These are phyloP conservation scores for Caiman crocodilus DNA, from an alignment of 2,797 vertebrate genomes.

Conservation along the genomic window DNA sequence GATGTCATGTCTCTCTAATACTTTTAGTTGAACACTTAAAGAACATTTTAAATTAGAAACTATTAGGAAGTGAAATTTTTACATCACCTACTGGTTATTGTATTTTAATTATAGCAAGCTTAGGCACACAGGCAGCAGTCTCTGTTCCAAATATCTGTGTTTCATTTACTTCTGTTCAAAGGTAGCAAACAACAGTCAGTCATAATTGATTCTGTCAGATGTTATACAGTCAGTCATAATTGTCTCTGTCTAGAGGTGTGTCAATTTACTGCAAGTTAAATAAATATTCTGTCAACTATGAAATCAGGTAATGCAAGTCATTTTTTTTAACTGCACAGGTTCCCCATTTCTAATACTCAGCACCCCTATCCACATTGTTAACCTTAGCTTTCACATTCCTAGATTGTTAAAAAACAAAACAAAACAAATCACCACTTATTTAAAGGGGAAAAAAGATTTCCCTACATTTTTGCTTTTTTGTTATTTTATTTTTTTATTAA, in stretches of 20 bases:
- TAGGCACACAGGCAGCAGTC: constrained; percentile 82
- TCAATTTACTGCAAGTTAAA: constrained; percentile 87
- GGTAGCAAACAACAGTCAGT: constrained; percentile 89
- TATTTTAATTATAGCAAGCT: constrained; percentile 82
- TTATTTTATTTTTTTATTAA: constrained; percentile 63
- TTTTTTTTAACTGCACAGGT: constrained; percentile 79
- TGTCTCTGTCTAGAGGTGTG: constrained; percentile 88
- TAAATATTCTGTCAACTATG: constrained; percentile 88
- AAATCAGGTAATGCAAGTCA: constrained; percentile 83
- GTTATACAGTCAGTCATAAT: constrained; percentile 88
- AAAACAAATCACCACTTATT: constrained; percentile 68
- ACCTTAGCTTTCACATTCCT: constrained; percentile 69
- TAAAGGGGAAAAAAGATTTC: constrained; percentile 30
- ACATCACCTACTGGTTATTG: constrained; percentile 81
- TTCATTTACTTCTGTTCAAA: constrained; percentile 86
- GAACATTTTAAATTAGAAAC: constrained; percentile 70
- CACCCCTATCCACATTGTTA: constrained; percentile 75
- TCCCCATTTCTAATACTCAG: constrained; percentile 78
- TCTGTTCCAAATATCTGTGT: constrained; percentile 85
- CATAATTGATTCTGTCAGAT: constrained; percentile 89
- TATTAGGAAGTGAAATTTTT: constrained; percentile 75
- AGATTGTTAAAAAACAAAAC: constrained; percentile 59
- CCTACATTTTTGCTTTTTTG: constrained; percentile 47
- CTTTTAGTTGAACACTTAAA: constrained; percentile 74
- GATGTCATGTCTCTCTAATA: constrained; percentile 27